Evolutionary conservation across 2,888 invertebrate species (phyloP), one percentile per base, ranked within the genome.

Genomic region (Heteromyza rotundicornis): DNA sequence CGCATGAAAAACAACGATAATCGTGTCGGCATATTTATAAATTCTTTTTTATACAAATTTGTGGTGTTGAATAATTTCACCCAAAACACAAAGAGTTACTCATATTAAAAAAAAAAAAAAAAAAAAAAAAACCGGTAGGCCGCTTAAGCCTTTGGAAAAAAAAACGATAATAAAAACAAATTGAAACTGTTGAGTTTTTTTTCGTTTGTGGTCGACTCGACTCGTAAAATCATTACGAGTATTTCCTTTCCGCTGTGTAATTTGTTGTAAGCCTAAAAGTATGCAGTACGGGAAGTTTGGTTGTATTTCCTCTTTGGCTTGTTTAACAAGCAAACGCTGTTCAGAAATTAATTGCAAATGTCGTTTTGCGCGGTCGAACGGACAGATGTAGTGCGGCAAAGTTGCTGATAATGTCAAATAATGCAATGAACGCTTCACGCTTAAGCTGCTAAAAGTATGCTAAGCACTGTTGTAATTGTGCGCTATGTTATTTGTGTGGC

Each of bases 381-480:
- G 10, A 27, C 27, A 27, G 27, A 5, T 5, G n/a, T n/a, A 40
- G 14, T 8, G 40, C 2, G n/a, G 10, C 32, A 40, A 40, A 40
- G n/a, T n/a, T 40, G 40, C n/a, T n/a, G 40, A 40, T 27, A 27
- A 27, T 7, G 27, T 27, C 10, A 27, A 27, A 27, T 27, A 27
- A 27, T 10, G 40, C 3, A 40, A 40, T 40, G n/a, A n/a, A 14
- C 3, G 40, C 8, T 40, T 24, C 3, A 12, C 24, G 27, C 32
- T 52, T 24, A 27, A 24, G 27, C 52, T 27, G 5, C 17, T 17
- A 52, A 52, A 52, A 52, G 27, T 52, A 52, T 52, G 32, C 52
- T 52, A 52, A 52, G 52, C 27, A 52, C n/a, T 12, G 27, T 52
- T 52, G 52, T 52, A 52, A 52, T 52, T n/a, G n/a, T 20, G 52